phyloP scores from a whole-genome alignment of 2,888 invertebrate species.

The Resseliella maxima region DNA sequence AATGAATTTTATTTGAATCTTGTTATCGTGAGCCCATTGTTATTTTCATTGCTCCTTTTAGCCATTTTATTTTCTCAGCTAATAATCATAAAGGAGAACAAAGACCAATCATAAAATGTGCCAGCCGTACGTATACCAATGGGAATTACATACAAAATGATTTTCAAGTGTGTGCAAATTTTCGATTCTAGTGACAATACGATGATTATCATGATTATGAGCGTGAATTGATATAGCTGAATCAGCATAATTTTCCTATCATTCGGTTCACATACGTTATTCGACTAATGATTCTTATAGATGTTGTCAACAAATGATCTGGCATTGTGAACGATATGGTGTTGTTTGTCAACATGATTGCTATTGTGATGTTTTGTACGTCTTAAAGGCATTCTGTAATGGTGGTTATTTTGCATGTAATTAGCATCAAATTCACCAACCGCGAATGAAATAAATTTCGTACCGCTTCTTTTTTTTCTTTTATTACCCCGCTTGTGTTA shows the following conservation, averaged over 20 bases:
- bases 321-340: too few species aligned
- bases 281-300: not conserved
- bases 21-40: conserved; percentile 12
- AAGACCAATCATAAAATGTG: not conserved
- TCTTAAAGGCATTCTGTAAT: too few species aligned
- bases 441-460: not conserved
- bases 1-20: conserved; percentile 12
- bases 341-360: too few species aligned
- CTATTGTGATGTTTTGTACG: too few species aligned
- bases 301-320: too few species aligned
- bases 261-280: conserved; percentile 3
- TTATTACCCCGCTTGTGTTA: not conserved
- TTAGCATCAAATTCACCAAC: not conserved
- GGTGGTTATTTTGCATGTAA: not conserved
- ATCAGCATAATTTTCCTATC: conserved; percentile 30
- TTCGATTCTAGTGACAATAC: conserved; percentile 9
- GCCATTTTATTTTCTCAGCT: conserved; percentile 13
- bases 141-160: not conserved
- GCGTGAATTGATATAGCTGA: not conserved
- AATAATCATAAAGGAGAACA: conserved; percentile 35
- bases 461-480: not conserved
- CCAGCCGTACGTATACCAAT: not conserved
- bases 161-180: not conserved
- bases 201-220: conserved; percentile 10
- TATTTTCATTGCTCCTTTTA: conserved; percentile 47